These are phyloP conservation scores for Littorina saxatilis DNA, from an alignment of 1,140 invertebrate species.

Conservation along the genomic window DNA sequence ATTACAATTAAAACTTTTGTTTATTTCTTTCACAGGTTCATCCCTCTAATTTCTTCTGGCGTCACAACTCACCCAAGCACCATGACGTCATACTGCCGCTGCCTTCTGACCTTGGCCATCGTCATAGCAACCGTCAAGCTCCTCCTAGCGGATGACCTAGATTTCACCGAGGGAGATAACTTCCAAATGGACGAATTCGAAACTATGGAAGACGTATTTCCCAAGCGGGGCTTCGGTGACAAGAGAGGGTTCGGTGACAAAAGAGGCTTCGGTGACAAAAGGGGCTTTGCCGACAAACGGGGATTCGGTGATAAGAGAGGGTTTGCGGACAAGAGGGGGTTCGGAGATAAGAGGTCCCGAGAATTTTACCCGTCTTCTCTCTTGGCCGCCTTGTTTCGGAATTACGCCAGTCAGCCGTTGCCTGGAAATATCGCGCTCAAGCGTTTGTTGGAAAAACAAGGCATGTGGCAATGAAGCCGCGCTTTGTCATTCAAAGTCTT, in stretches of 20 bases:
- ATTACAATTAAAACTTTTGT: too few relatives aligned
- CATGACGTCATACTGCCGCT: conserved; percentile 26
- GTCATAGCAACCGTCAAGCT: conserved; percentile 24
- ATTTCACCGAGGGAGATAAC: conserved; percentile 17
- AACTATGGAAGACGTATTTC: background rate
- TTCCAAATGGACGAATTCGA: conserved; percentile 15
- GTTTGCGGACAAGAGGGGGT: conserved; percentile 51
- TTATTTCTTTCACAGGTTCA: too few relatives aligned
- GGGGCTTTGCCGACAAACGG: conserved; percentile 51
- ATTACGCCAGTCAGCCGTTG: conserved; percentile 25
- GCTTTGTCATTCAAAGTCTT: too few relatives aligned
- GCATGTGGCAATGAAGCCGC: conserved; percentile 35
- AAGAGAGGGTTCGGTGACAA: conserved; percentile 54
- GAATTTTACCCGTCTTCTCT: conserved; percentile 6
- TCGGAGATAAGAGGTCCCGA: conserved; percentile 42
- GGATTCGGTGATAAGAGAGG: conserved; percentile 54
- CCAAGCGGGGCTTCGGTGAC: conserved; percentile 46
- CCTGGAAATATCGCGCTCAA: conserved; percentile 37
- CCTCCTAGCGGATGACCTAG: conserved; percentile 27
- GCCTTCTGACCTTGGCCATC: conserved; percentile 2
- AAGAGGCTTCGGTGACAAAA: conserved; percentile 47
- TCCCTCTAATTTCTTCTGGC: too few relatives aligned
- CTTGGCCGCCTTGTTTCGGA: conserved; percentile 18
- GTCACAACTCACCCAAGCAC: background rate
- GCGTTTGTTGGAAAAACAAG: conserved; percentile 39